Conservation (phyloP, 2,113 vertebrate species). For the Clarias batrachus region DNA sequence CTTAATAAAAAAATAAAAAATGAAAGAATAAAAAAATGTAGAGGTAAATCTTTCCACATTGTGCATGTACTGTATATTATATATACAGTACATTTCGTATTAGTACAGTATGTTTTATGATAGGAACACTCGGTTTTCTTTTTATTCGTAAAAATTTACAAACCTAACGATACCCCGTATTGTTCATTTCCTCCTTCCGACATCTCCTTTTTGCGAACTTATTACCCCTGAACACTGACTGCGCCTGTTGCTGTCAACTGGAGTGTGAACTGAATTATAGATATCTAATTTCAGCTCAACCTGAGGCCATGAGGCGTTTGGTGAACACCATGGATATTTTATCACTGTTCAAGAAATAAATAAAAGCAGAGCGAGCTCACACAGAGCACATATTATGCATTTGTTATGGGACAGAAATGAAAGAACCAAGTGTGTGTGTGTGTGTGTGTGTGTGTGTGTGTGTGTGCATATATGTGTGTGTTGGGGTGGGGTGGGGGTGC, state of each 20-base stretch:
- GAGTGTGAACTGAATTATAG: conserved; percentile 79
- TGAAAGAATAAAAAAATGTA: no score
- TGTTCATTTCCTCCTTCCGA: conserved; percentile 12
- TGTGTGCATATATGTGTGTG: no score
- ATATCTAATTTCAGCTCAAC: conserved; percentile 79
- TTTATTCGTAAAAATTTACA: conserved; percentile 8
- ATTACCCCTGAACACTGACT: conserved; percentile 64
- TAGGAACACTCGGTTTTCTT: not conserved
- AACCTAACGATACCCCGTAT: conserved; percentile 7
- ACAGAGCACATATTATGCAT: conserved; percentile 47
- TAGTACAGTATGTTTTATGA: not conserved
- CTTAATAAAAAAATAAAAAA: no score
- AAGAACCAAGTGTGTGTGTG: not conserved
- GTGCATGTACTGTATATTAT: not conserved
- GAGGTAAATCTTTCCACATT: not conserved
- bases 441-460: no score
- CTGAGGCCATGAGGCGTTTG: conserved; percentile 69
- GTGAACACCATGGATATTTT: conserved; percentile 77
- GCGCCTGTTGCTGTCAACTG: conserved; percentile 65
- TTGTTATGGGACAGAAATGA: conserved; percentile 32
- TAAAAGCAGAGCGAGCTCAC: conserved; percentile 69
- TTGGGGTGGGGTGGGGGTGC: no score
- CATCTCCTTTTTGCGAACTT: conserved; percentile 26
- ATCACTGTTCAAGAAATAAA: conserved; percentile 67
- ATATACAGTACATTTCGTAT: not conserved